These are phyloP conservation scores for Pristionchus arcanus DNA, from an alignment of 2,888 invertebrate species.

Conservation along the genomic window DNA sequence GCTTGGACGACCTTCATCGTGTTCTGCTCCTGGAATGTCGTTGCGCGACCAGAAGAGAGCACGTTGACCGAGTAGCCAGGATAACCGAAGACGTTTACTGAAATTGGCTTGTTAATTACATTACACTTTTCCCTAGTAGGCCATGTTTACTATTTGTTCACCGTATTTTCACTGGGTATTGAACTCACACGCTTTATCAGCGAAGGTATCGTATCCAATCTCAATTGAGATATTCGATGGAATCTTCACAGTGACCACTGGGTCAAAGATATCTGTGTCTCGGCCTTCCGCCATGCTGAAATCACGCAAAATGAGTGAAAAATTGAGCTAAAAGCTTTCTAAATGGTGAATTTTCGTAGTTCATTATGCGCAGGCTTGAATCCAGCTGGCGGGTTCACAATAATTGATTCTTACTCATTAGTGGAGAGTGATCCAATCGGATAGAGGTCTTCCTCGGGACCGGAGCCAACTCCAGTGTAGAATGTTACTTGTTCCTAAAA, in stretches of 20 bases:
- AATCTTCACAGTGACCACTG: slow-evolving; percentile 21
- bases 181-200: slow-evolving; percentile 16
- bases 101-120: neutral
- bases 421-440: neutral
- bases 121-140: too few species aligned
- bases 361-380: too few species aligned
- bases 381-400: too few species aligned
- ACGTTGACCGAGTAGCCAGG: slow-evolving; percentile 14
- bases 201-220: slow-evolving; percentile 21
- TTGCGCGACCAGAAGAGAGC: neutral
- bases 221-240: slow-evolving; percentile 23
- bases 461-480: slow-evolving; percentile 14
- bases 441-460: slow-evolving; percentile 6
- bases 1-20: slow-evolving; percentile 51
- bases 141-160: too few species aligned
- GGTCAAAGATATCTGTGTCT: slow-evolving; percentile 35
- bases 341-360: too few species aligned
- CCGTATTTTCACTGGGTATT: too few species aligned
- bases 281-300: slow-evolving; percentile 17
- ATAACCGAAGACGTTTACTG: slow-evolving; percentile 33
- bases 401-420: neutral
- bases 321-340: too few species aligned
- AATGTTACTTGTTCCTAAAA: slow-evolving; percentile 11
- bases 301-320: neutral
- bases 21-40: slow-evolving; percentile 48